Evolutionary conservation across 53 echinoderm and acorn worm species (phyloP).

Genomic region (Glandiceps talaboti): DNA sequence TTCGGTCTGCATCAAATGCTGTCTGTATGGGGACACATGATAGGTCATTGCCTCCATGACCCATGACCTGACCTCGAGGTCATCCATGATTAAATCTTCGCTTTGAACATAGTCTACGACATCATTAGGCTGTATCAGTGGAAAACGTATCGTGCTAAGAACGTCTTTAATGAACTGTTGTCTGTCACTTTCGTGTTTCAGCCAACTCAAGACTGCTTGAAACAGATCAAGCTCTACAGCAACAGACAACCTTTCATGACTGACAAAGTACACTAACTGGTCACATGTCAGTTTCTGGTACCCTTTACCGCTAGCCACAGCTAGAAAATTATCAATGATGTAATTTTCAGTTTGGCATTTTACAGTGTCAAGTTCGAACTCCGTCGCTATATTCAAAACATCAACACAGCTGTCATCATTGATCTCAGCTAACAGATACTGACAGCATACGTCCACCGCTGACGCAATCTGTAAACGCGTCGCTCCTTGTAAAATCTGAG

Average conservation of each 20-base stretch:
- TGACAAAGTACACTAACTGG: slow-evolving; percentile 54
- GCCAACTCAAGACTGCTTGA: slow-evolving; percentile 65
- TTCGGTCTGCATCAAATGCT: slow-evolving; percentile 71
- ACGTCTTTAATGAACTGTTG: slow-evolving; percentile 40
- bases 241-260: slow-evolving; percentile 69
- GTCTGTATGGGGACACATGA: slow-evolving; percentile 87
- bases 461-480: slow-evolving; percentile 46
- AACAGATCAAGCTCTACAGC: slow-evolving; percentile 82
- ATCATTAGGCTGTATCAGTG: slow-evolving; percentile 66
- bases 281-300: slow-evolving; percentile 61
- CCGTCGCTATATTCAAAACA: slow-evolving; percentile 52
- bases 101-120: slow-evolving; percentile 90
- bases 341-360: slow-evolving; percentile 47
- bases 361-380: slow-evolving; percentile 30
- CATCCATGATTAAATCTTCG: slow-evolving; percentile 79
- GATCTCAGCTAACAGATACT: slow-evolving; percentile 51
- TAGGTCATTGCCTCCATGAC: slow-evolving; percentile 85
- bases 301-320: slow-evolving; percentile 37
- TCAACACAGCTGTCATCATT: slow-evolving; percentile 54
- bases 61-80: slow-evolving; percentile 51
- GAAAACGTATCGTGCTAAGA: slow-evolving; percentile 85
- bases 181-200: slow-evolving; percentile 42
- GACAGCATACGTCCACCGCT: slow-evolving; percentile 45
- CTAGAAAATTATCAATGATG: slow-evolving; percentile 54
- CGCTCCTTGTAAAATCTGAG: slow-evolving; percentile 56